A percentile compares a stretch with the other conserved stretches of the same genome.
phyloP scores from a whole-genome alignment of 2,113 vertebrate species.

The Corythaixoides concolor region DNA sequence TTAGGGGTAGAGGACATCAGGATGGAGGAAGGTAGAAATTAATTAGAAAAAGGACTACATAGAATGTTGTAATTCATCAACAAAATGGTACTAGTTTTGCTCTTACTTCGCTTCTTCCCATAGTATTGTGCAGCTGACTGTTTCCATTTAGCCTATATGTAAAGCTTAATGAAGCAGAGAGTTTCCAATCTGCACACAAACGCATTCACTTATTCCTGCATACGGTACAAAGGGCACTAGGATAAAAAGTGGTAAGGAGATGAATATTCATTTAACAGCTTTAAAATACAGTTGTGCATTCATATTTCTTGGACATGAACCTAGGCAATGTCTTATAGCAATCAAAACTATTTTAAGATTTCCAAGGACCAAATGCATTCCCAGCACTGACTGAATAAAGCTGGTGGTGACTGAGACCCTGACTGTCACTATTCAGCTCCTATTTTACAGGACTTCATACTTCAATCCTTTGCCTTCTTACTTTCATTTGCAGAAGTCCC shows the following conservation, averaged over 20 bases:
- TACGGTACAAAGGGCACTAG: background rate
- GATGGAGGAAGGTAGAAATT: accelerated
- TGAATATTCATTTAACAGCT: background rate
- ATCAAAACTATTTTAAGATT: background rate
- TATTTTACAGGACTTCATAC: background rate
- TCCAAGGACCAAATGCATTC: background rate
- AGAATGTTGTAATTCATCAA: background rate
- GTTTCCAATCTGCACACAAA: background rate
- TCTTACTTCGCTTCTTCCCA: background rate
- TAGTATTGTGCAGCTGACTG: background rate
- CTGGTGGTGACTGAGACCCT: background rate
- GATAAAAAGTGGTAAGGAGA: background rate
- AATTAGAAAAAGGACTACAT: background rate
- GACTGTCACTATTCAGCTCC: background rate
- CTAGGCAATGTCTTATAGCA: background rate
- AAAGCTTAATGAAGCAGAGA: background rate
- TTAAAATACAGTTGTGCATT: background rate
- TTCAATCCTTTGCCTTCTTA: background rate
- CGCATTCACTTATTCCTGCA: background rate
- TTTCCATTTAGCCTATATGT: background rate
- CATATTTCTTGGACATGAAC: background rate
- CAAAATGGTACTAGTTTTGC: background rate
- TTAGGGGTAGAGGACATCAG: background rate
- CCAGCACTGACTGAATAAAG: background rate
- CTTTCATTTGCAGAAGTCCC: slow-evolving; percentile 14